Percentiles rank a stretch among this genome's conserved stretches.
These are phyloP conservation scores for Sphenopsis melanotis DNA, from an alignment of 2,797 vertebrate species.

Conservation along the genomic window DNA sequence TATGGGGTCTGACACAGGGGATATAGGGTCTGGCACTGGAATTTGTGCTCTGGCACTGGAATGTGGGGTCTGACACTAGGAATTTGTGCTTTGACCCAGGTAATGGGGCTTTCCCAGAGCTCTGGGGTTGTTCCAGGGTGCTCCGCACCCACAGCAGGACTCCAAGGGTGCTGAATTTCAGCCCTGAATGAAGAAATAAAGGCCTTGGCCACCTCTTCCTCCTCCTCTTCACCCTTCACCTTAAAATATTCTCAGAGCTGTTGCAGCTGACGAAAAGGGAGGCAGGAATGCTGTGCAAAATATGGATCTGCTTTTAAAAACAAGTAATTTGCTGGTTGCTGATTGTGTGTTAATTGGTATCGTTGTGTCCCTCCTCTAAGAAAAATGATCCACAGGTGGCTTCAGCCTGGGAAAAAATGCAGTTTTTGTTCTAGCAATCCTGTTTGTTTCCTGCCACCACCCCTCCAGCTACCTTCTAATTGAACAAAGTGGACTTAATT, in stretches of 20 bases:
- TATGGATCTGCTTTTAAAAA: not conserved
- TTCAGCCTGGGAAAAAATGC: conserved; percentile 37
- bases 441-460: conserved; percentile 48
- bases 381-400: conserved; percentile 45
- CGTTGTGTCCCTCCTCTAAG: conserved; percentile 31
- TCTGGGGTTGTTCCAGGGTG: not conserved
- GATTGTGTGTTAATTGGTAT: conserved; percentile 63
- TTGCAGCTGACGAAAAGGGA: not conserved
- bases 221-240: not conserved
- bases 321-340: conserved; percentile 46
- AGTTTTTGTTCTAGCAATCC: conserved; percentile 41
- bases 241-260: not conserved
- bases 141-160: not conserved
- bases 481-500: conserved; percentile 78
- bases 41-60: too few species aligned
- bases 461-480: conserved; percentile 65
- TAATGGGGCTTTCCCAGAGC: not conserved
- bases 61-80: too few species aligned
- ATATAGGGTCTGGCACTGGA: too few species aligned
- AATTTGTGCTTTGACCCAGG: not conserved
- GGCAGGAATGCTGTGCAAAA: conserved; percentile 32
- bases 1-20: too few species aligned
- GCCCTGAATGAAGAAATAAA: not conserved
- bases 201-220: not conserved
- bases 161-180: not conserved